phyloP scores from a whole-genome alignment of 1,140 invertebrate genomes.

The Cherax destructor region DNA sequence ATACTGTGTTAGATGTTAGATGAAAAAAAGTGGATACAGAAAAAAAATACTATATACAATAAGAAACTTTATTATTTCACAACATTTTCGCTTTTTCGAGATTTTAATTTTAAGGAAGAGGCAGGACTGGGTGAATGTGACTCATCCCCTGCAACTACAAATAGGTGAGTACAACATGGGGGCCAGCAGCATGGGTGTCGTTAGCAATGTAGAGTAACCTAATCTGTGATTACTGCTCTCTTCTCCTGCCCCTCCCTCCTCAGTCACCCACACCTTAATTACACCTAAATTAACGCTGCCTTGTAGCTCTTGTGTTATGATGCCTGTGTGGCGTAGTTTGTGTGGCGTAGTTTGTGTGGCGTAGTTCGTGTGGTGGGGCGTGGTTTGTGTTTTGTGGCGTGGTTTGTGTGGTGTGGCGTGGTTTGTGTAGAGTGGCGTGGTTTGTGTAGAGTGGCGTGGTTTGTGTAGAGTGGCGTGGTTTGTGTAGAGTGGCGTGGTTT shows the following conservation, averaged over 20 bases:
- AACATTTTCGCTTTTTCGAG: too few relatives aligned
- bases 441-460: background rate
- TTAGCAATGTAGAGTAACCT: constrained; percentile 2
- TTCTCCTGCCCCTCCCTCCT: background rate
- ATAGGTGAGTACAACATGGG: background rate
- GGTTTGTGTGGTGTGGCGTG: too few relatives aligned
- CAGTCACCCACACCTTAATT: background rate
- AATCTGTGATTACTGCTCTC: background rate
- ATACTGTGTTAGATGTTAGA: too few relatives aligned
- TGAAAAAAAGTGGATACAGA: too few relatives aligned
- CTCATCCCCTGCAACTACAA: too few relatives aligned
- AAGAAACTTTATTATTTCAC: too few relatives aligned
- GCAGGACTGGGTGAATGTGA: too few relatives aligned
- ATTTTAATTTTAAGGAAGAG: too few relatives aligned
- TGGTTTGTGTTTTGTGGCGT: too few relatives aligned
- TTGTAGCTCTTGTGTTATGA: background rate
- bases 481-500: background rate
- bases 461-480: background rate
- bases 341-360: background rate
- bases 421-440: background rate
- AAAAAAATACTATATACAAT: too few relatives aligned
- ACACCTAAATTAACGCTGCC: background rate
- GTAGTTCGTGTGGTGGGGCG: background rate
- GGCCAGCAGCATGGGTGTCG: background rate
- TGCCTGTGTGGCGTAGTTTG: background rate